Percentiles rank a stretch among this genome's conserved stretches.
Evolutionary conservation across 2,113 vertebrate species (phyloP).

Genomic region (Myotis davidii): DNA sequence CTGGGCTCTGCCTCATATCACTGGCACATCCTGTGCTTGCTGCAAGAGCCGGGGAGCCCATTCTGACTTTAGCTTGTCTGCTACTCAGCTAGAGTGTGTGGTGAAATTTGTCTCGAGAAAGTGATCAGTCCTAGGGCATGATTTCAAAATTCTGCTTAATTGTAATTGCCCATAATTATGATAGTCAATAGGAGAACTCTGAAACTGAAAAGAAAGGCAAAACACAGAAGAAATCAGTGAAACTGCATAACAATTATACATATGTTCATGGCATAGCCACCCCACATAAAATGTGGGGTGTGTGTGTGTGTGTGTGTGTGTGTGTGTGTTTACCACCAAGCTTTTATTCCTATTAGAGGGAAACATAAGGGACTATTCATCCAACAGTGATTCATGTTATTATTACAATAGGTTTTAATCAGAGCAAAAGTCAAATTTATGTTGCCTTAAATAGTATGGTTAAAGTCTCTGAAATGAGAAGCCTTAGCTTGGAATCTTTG

Average conservation of each 20-base stretch:
- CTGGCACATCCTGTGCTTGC: not conserved
- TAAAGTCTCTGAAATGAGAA: constrained; percentile 25
- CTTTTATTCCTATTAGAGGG: not conserved
- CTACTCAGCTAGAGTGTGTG: not conserved
- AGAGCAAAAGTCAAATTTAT: constrained; percentile 18
- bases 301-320: not conserved
- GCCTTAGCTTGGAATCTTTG: constrained; percentile 7
- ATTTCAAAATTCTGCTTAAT: not conserved
- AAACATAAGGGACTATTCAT: constrained; percentile 39
- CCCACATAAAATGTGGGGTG: fast-evolving
- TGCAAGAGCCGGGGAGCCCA: not conserved
- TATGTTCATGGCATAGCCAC: not conserved
- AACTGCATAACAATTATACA: not conserved
- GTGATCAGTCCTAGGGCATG: not conserved
- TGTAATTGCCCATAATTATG: not conserved
- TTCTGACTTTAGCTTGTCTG: not conserved
- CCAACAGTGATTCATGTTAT: not conserved
- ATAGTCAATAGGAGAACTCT: not conserved
- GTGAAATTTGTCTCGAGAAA: not conserved
- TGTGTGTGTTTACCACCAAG: not conserved
- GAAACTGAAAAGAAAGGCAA: not conserved
- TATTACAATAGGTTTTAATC: constrained; percentile 31
- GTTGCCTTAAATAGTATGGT: constrained; percentile 52
- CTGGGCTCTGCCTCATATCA: not conserved
- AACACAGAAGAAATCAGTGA: not conserved